Base-by-base conservation (phyloP, 2,797 vertebrate genomes). In the Somateria mollissima region DNA sequence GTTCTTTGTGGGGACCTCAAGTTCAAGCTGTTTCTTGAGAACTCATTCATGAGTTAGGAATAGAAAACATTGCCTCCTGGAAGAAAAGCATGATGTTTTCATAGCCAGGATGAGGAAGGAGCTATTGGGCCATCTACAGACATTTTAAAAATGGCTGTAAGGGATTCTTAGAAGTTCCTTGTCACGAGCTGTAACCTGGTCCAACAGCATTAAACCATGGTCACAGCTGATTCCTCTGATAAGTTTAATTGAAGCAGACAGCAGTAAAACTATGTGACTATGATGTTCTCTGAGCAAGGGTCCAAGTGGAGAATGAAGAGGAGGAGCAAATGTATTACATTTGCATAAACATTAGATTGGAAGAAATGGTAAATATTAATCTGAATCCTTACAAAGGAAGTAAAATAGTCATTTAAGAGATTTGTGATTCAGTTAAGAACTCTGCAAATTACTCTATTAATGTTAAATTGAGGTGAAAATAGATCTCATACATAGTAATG, bases 391-490 rank as follows among this genome's bases (percentile, higher is more conserved):
- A 72, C 13, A 67, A 78, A 72, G 47, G 30, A 96, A 87, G 88
- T 65, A 87, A 91, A 96, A 92, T 69, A 86, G 58, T 76, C 66
- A 78, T 96, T 96, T 91, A 81, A 61, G 77, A 94, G 85, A 92
- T 91, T 74, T 95, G 41, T 91, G 74, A 16, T 79, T 94, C 81
- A 45, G 58, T 95, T 96, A 93, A 70, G 62, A 81, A 87, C 57
- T 73, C 88, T 78, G 79, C 65, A 97, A 90, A 96, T 97, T 93
- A 96, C 79, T 95, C 93, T 71, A 83, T 93, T 96, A 92, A 75
- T 91, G 83, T 84, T 95, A 94, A 97, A 95, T 86, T 94, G 87
- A 77, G 85, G 91, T 91, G 94, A 97, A 97, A 95, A 95, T 75
- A 90, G 87, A 91, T 71, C 71, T 97, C 70, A 92, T 88, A 34